Evolutionary conservation across 2,888 invertebrate species (phyloP).

Genomic region (Drosophila ustulata): DNA sequence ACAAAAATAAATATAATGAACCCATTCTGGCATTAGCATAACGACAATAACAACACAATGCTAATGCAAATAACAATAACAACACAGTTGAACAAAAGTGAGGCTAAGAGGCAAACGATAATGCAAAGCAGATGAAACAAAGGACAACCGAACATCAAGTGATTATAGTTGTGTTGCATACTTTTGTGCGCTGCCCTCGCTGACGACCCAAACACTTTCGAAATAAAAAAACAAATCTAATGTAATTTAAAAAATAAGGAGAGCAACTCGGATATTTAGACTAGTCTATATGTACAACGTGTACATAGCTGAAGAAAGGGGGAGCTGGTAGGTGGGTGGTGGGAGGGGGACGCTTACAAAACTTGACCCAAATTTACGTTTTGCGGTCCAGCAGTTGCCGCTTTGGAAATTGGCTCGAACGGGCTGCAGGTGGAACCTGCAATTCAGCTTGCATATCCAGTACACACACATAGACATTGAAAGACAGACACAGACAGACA

Average conservation of each 20-base stretch:
- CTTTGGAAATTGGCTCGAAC: constrained; percentile 35
- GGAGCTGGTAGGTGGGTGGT: not conserved
- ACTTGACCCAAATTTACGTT: constrained; percentile 76
- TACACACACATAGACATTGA: constrained; percentile 4
- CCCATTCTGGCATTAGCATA: constrained; percentile 8
- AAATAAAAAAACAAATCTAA: constrained; percentile 8
- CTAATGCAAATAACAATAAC: constrained; percentile 20
- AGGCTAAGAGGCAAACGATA: constrained; percentile 34
- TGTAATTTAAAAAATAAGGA: not conserved
- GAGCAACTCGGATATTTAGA: constrained; percentile 20
- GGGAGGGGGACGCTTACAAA: constrained; percentile 57
- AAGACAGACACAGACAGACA: constrained; percentile 16
- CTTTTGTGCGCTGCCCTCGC: constrained; percentile 53
- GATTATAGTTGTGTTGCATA: constrained; percentile 59
- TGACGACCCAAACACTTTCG: constrained; percentile 39
- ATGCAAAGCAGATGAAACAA: constrained; percentile 20
- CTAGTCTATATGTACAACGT: constrained; percentile 9
- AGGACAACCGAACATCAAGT: constrained; percentile 54
- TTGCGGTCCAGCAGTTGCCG: constrained; percentile 75
- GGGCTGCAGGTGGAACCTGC: constrained; percentile 61
- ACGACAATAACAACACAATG: constrained; percentile 15
- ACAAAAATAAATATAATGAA: not conserved
- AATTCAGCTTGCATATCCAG: constrained; percentile 33
- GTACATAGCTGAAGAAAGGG: constrained; percentile 4
- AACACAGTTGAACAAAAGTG: constrained; percentile 26